Percentiles rank a stretch among this genome's conserved stretches.
These are phyloP conservation scores for Meganola albula DNA, from an alignment of 2,888 invertebrate species.

Conservation along the genomic window DNA sequence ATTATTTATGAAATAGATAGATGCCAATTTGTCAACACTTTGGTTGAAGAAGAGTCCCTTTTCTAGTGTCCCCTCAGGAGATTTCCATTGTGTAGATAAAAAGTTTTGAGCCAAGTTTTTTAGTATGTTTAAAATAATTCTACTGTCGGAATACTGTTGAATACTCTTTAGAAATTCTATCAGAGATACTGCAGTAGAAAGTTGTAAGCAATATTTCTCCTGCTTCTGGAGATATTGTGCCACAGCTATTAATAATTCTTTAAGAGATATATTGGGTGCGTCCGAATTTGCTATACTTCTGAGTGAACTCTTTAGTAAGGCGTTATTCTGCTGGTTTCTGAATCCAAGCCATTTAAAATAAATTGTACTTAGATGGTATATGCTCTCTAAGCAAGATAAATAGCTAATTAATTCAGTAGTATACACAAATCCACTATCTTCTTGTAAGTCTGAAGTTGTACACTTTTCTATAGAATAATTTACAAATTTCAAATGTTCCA, in stretches of 20 bases:
- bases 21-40: slow-evolving; percentile 80
- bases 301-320: slow-evolving; percentile 54
- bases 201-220: slow-evolving; percentile 69
- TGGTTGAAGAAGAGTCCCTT: slow-evolving; percentile 82
- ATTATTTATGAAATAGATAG: slow-evolving; percentile 79
- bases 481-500: slow-evolving; percentile 47
- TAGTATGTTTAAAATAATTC: slow-evolving; percentile 59
- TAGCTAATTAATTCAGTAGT: slow-evolving; percentile 42
- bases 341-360: slow-evolving; percentile 82
- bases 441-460: slow-evolving; percentile 30
- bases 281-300: slow-evolving; percentile 50
- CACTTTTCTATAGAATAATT: slow-evolving; percentile 43
- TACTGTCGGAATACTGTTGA: slow-evolving; percentile 57
- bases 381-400: slow-evolving; percentile 70
- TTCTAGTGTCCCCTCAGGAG: slow-evolving; percentile 78
- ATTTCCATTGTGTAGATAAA: slow-evolving; percentile 83
- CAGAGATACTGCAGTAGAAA: slow-evolving; percentile 75
- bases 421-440: slow-evolving; percentile 37
- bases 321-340: slow-evolving; percentile 57
- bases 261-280: slow-evolving; percentile 41
- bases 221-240: slow-evolving; percentile 61
- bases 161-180: slow-evolving; percentile 73
- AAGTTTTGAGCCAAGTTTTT: slow-evolving; percentile 63
- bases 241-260: slow-evolving; percentile 53
- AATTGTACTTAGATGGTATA: slow-evolving; percentile 75